Percentiles rank a stretch among this genome's conserved stretches.
These are phyloP conservation scores for Parasteatoda tepidariorum DNA, from an alignment of 1,140 invertebrate genomes.

Conservation along the genomic window DNA sequence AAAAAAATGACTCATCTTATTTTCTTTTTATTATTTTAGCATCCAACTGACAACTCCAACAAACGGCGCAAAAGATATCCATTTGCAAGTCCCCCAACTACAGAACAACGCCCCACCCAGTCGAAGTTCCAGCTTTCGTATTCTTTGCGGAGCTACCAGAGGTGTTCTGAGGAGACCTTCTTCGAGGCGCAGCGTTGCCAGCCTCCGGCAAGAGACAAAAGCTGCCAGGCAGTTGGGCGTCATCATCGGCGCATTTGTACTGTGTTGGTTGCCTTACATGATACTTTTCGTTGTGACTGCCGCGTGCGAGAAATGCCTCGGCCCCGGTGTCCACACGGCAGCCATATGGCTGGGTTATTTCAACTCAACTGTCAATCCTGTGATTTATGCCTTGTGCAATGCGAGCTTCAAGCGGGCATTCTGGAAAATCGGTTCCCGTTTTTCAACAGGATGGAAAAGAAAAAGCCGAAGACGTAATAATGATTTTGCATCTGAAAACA, in stretches of 20 bases:
- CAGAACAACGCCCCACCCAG: conserved; percentile 2
- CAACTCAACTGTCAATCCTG: conserved; percentile 74
- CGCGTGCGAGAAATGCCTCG: conserved; percentile 72
- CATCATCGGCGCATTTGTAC: conserved; percentile 76
- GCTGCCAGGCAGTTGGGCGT: conserved; percentile 76
- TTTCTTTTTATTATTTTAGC: too few species aligned
- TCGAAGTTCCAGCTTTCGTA: conserved; percentile 31
- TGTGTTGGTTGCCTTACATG: conserved; percentile 77
- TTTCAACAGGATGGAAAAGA: conserved; percentile 66
- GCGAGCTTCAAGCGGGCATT: conserved; percentile 73
- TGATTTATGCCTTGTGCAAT: conserved; percentile 74
- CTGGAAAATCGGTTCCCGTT: conserved; percentile 65
- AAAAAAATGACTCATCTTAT: too few species aligned
- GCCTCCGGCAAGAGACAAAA: conserved; percentile 74
- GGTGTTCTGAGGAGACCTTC: conserved; percentile 21
- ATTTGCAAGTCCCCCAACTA: conserved; percentile 16
- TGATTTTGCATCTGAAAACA: conserved; percentile 27
- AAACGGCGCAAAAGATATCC: background rate
- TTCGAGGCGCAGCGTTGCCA: conserved; percentile 9
- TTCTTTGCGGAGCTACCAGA: background rate
- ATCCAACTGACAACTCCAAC: background rate
- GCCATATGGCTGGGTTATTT: conserved; percentile 74
- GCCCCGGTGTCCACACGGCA: conserved; percentile 67
- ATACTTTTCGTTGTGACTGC: conserved; percentile 75
- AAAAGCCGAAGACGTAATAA: conserved; percentile 17